Base-by-base conservation (phyloP, 1,140 invertebrate genomes). In the Zophobas atratus region DNA sequence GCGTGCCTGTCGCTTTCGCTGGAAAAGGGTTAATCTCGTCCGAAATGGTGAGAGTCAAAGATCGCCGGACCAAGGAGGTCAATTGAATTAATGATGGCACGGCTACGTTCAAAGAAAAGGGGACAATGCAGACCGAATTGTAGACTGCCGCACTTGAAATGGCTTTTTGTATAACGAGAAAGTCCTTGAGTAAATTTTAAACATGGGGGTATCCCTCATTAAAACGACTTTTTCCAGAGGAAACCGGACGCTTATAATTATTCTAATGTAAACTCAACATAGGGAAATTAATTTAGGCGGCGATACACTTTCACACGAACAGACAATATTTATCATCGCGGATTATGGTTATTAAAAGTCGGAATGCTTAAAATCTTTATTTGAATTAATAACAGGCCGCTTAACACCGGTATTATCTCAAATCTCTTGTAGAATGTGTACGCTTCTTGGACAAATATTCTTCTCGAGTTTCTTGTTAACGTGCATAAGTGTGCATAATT, bases 401-500 rank as follows among this genome's bases (percentile, higher is more conserved):
- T 67, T 67, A 67, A n/a, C 6, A 5, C 8, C 2, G 8, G 8
- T 20, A 67, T 67, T 67, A 67, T 67, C 39, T 43, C 38, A 36
- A 67, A 67, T 67, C 60, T 67, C 20, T 20, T 20, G 20, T 20
- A 20, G 8, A 39, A 51, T 4, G 20, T 51, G n/a, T 4, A 46
- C 3, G 3, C 34, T 4, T 57, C 55, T 43, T 38, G 48, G 8
- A 51, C 49, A 73, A 73, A 73, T 73, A 73, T 56, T 56, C 55
- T 48, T 73, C 49, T 73, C 71, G 39, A 41, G 71, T 73, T 73
- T 73, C 71, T 56, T 56, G 71, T 55, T 55, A 72, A 53, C 70
- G 49, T 72, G 32, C 8, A 72, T 72, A 73, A 73, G 71, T 56
- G 71, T 73, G 71, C 71, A 73, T 73, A 73, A 73, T 73, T 43